These are phyloP conservation scores for Boloria euphrosyne DNA, from an alignment of 2,888 invertebrate genomes.

Conservation along the genomic window DNA sequence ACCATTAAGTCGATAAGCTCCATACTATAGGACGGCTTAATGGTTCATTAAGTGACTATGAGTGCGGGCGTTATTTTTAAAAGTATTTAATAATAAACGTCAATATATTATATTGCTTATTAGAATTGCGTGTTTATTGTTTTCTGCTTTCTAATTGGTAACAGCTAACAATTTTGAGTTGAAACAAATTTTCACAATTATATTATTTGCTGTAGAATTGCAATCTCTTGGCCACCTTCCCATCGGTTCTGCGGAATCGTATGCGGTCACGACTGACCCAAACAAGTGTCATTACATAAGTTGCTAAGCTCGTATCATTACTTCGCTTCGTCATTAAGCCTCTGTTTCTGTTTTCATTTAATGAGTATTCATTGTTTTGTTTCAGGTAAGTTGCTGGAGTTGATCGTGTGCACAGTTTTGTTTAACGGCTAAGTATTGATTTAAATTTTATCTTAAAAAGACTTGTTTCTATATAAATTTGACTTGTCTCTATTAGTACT, in stretches of 20 bases:
- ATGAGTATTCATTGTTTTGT: conserved; percentile 54
- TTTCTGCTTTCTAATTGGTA: background rate
- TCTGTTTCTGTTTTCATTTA: conserved; percentile 34
- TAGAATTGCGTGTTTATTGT: background rate
- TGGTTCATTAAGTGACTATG: too few species aligned
- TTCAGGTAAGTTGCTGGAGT: conserved; percentile 66
- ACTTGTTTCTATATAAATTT: too few species aligned
- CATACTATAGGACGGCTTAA: too few species aligned
- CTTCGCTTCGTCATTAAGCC: conserved; percentile 35
- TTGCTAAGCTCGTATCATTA: conserved; percentile 36
- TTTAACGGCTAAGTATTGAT: conserved; percentile 15
- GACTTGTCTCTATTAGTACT: too few species aligned
- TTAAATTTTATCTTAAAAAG: background rate
- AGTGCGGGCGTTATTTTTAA: too few species aligned
- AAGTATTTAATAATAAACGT: too few species aligned
- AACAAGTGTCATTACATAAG: conserved; percentile 40
- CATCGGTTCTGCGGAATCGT: conserved; percentile 24
- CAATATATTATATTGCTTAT: too few species aligned
- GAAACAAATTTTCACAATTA: conserved; percentile 6
- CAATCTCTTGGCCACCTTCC: conserved; percentile 17
- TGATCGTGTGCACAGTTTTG: conserved; percentile 5
- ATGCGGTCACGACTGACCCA: conserved; percentile 39
- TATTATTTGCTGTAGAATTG: conserved; percentile 13
- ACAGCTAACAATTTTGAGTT: background rate
- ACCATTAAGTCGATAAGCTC: too few species aligned